Percentiles rank a stretch among this genome's conserved stretches.
phyloP scores from a whole-genome alignment of 2,113 vertebrate species.

The Paramormyrops kingsleyae region DNA sequence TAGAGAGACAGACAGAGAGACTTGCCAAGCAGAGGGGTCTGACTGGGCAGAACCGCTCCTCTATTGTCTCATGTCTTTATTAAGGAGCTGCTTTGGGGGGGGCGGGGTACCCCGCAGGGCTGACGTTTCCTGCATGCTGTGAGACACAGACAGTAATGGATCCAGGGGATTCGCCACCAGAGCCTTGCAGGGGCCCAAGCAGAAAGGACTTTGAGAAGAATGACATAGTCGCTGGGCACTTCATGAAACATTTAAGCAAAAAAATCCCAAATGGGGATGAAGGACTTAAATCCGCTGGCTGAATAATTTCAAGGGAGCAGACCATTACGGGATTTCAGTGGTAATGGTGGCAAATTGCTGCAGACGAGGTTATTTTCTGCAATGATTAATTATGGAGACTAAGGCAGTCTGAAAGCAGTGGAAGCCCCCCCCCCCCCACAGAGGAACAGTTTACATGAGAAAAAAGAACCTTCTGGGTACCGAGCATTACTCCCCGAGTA shows the following conservation, averaged over 20 bases:
- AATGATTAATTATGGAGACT: neutral
- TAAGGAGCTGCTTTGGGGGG: neutral
- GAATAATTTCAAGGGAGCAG: conserved; percentile 2
- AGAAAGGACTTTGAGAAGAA: conserved; percentile 1
- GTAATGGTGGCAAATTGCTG: conserved; percentile 1
- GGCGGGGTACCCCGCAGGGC: neutral
- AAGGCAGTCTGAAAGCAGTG: neutral
- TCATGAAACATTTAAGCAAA: neutral
- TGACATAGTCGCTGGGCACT: neutral
- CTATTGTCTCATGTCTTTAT: neutral
- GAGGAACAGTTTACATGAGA: neutral
- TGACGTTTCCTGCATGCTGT: neutral
- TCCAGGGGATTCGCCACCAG: neutral
- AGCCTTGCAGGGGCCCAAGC: neutral
- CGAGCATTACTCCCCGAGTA: neutral
- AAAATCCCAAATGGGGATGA: neutral
- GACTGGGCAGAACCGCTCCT: neutral
- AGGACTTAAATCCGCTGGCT: conserved; percentile 1
- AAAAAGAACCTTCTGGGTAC: neutral
- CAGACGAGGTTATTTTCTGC: neutral
- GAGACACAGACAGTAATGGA: neutral
- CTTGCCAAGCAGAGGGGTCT: neutral
- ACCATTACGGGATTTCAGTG: neutral
- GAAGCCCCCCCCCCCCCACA: neutral
- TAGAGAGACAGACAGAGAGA: neutral